Conservation (phyloP, 2,888 invertebrate species). For the Glyphotaelius pellucidus region DNA sequence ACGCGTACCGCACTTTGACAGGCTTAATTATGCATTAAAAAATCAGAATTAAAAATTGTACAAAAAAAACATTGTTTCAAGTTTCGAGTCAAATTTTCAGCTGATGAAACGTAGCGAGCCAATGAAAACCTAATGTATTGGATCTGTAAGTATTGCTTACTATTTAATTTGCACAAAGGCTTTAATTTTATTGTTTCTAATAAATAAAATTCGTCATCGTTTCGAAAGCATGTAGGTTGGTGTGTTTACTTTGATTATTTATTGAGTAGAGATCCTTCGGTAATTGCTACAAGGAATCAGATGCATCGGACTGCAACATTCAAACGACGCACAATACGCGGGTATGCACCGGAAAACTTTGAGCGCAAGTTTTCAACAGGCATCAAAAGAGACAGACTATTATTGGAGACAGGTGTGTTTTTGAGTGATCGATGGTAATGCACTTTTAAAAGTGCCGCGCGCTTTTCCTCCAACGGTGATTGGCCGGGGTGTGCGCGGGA, state of each 20-base stretch:
- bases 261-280: slow-evolving; percentile 7
- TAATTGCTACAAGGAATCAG: background rate
- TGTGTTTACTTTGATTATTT: background rate
- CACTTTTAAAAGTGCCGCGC: background rate
- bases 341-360: background rate
- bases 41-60: background rate
- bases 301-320: slow-evolving; percentile 13
- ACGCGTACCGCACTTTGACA: background rate
- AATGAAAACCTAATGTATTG: background rate
- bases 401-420: background rate
- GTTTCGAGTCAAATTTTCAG: background rate
- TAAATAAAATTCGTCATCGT: background rate
- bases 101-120: background rate
- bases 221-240: no score
- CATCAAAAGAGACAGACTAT: background rate
- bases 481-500: background rate
- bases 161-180: background rate
- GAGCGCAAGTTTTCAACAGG: background rate
- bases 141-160: background rate
- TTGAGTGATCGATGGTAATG: background rate
- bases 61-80: background rate
- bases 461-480: slow-evolving; percentile 4
- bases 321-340: background rate
- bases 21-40: background rate
- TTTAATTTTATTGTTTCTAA: background rate